Conservation (phyloP, 2,797 vertebrate genomes). For the Antrozous pallidus region DNA sequence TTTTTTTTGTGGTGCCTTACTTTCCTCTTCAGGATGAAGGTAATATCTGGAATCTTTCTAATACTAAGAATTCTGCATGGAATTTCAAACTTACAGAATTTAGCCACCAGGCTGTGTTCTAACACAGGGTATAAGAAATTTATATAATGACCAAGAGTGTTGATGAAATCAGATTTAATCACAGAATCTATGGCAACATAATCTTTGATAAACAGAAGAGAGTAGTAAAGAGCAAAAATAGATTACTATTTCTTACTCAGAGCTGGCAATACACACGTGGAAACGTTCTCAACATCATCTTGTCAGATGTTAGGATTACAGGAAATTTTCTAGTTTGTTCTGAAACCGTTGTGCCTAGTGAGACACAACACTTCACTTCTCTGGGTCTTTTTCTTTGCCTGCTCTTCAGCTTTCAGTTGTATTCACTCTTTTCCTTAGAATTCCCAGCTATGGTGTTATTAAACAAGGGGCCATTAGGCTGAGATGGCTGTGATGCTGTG, state of each 20-base stretch:
- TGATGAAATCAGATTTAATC: not conserved
- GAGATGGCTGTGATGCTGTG: not conserved
- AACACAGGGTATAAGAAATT: not conserved
- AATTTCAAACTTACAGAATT: not conserved
- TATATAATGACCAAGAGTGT: not conserved
- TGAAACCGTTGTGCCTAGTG: not conserved
- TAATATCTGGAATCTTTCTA: not conserved
- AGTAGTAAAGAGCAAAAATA: not conserved
- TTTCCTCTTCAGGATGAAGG: not conserved
- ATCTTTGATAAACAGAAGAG: not conserved
- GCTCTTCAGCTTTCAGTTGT: not conserved
- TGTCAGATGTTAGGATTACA: not conserved
- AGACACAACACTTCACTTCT: not conserved
- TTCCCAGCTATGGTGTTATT: not conserved
- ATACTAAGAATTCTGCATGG: not conserved
- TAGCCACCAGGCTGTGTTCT: not conserved
- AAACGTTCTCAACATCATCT: not conserved
- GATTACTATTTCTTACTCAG: not conserved
- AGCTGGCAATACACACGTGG: not conserved
- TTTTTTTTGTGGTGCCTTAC: not conserved
- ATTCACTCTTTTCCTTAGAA: not conserved
- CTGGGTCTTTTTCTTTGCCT: not conserved
- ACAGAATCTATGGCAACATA: not conserved
- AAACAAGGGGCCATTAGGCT: not conserved
- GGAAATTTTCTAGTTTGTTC: not conserved